A percentile compares a stretch with the other conserved stretches of the same genome.
Evolutionary conservation across 1,140 invertebrate genomes (phyloP).

Genomic region (Drosophila orena): DNA sequence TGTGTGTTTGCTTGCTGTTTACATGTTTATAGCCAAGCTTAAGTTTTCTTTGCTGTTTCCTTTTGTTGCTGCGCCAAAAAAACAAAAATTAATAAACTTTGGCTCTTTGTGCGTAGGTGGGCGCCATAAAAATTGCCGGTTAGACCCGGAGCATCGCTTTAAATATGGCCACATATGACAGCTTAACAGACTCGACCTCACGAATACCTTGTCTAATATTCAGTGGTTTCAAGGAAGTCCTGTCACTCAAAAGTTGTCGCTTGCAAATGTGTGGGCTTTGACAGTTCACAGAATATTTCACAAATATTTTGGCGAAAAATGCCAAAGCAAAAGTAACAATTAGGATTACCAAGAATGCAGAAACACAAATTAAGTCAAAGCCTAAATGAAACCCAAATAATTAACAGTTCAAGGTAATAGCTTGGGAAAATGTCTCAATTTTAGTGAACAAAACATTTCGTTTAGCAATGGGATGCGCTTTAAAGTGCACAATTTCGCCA

Average conservation of each 20-base stretch:
- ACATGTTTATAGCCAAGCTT: slow-evolving; percentile 54
- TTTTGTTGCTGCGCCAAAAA: slow-evolving; percentile 13
- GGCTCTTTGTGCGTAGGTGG: slow-evolving; percentile 29
- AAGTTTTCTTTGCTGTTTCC: slow-evolving; percentile 33
- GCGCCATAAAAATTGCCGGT: slow-evolving; percentile 36
- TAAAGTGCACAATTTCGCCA: not conserved
- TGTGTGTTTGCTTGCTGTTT: slow-evolving; percentile 41
- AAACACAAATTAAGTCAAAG: not conserved
- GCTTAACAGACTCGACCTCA: slow-evolving; percentile 7
- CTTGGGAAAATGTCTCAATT: not conserved
- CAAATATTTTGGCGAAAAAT: not conserved
- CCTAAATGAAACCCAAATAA: not conserved
- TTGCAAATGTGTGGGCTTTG: not conserved
- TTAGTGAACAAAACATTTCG: not conserved
- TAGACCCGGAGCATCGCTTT: slow-evolving; percentile 25
- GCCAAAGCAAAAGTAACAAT: not conserved
- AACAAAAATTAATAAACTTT: slow-evolving; percentile 59
- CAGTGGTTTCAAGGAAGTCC: not conserved
- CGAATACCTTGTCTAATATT: slow-evolving; percentile 12
- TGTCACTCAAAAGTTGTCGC: not conserved
- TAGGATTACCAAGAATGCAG: not conserved
- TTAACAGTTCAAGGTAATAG: too few relatives aligned
- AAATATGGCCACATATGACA: slow-evolving; percentile 25
- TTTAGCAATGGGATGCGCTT: not conserved
- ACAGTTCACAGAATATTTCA: not conserved